phyloP scores from a whole-genome alignment of 1,140 invertebrate genomes.

The Atta colombica region DNA sequence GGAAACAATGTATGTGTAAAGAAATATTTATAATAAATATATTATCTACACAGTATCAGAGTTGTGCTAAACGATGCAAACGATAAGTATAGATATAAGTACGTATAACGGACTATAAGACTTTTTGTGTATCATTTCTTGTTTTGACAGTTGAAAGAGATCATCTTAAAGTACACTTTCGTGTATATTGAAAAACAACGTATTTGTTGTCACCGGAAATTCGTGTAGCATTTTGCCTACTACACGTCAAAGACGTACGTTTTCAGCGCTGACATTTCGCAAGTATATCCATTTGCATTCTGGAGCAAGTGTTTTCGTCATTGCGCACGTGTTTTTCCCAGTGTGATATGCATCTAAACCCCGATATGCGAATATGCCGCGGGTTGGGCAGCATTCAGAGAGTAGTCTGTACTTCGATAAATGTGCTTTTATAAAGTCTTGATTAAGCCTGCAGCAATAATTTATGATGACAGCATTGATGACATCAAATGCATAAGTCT shows the following conservation, averaged over 20 bases:
- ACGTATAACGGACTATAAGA: not conserved
- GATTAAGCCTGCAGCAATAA: slow-evolving; percentile 39
- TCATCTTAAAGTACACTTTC: slow-evolving; percentile 18
- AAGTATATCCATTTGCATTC: slow-evolving; percentile 72
- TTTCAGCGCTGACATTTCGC: slow-evolving; percentile 59
- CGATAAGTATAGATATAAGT: not conserved
- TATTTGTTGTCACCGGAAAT: slow-evolving; percentile 29
- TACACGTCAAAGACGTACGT: not conserved
- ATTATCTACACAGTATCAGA: not conserved
- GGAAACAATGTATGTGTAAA: not conserved
- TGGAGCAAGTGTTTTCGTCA: slow-evolving; percentile 76
- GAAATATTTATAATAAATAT: not conserved
- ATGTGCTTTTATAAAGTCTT: slow-evolving; percentile 35
- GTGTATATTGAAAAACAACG: not conserved
- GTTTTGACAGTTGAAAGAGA: slow-evolving; percentile 32
- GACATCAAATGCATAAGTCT: slow-evolving; percentile 10
- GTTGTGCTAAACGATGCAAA: not conserved
- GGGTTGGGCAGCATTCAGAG: slow-evolving; percentile 23
- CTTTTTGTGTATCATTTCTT: not conserved
- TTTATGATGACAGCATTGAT: slow-evolving; percentile 28
- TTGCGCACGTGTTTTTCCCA: slow-evolving; percentile 66
- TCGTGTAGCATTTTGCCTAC: not conserved
- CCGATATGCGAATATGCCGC: not conserved
- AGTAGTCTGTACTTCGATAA: slow-evolving; percentile 26
- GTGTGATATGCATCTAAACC: slow-evolving; percentile 17